Evolutionary conservation across 2,113 vertebrate genomes (phyloP), one percentile per base, ranked within the genome.

Genomic region (Stegostoma tigrinum): DNA sequence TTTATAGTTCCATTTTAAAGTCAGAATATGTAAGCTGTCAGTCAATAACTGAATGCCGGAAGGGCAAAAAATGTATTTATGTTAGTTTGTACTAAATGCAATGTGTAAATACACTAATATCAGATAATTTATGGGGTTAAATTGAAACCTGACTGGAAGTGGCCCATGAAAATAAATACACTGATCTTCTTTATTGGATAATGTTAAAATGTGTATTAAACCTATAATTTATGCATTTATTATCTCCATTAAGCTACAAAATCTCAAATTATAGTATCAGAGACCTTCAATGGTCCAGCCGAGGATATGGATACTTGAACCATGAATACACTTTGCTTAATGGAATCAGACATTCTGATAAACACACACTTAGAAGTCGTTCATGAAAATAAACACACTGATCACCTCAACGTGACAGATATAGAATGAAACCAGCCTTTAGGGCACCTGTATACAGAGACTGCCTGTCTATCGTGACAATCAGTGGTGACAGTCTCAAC

Each of bases 391-490:
- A 27, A 70, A 94, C 94, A 75, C 45, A 72, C 45, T 93, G 55
- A 66, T 93, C 89, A 93, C 89, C 61, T 93, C 61, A 93, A 66
- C 8, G 48, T 93, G 89, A 93, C 89, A 93, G 61, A 66, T 66
- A 93, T 64, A 66, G 61, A 66, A 93, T 93, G 55, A 66, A 93
- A 66, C 89, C 55, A 93, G 55, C 89, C 89, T 93, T 93, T 2
- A 66, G 89, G 89, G 61, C 17, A 34, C 89, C 61, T 93, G 61
- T 66, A 52, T 72, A 72, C 42, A 95, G 45, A 30, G 68, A 95
- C 66, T 95, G 30, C 94, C 93, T 95, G 67, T 93, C 89, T 93
- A 21, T 93, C 48, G 93, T 42, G 93, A 95, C 64, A 95, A 93
- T 93, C 61, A 38, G 42, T 93, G 89, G 89, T 93, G 55, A 75